Base-by-base conservation (phyloP, 2,113 vertebrate genomes). In the Spizaetus ornatus region DNA sequence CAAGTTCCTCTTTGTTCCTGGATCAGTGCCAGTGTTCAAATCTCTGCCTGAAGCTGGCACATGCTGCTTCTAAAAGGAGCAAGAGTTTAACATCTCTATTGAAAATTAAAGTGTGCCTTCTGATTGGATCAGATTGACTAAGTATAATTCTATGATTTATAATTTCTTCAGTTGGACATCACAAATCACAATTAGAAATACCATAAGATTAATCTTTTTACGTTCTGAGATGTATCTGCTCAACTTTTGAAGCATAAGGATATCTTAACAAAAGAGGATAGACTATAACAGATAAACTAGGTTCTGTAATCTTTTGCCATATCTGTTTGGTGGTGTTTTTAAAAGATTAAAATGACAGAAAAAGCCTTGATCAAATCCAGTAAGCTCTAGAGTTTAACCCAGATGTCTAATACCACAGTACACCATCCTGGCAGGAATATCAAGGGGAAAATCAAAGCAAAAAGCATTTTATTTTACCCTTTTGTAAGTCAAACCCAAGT, bases 281-380 rank as follows among this genome's bases (percentile, higher is more conserved):
- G 53, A 81, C 79, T 53, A 82, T 52, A 96, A 83, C 63, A 95
- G 94, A 96, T 94, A 96, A 96, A 96, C 65, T 58, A 29, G 7
- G 53, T 56, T 94, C 38, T 38, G 6, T 98, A 89, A 95, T 97
- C 95, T 97, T 96, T 96, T 87, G 76, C 89, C 31, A 18, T 93
- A 94, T 97, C 92, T 97, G 72, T 94, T 97, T 92, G 59, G 85
- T 70, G 79, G 72, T 93, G 72, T 97, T 98, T 97, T 98, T 96
- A 95, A 96, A 93, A 96, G 82, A 96, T 91, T 93, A 95, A 97
- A 97, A 97, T 96, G 82, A 97, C 95, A 96, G 66, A 88, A 96
- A 96, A 94, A 80, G 45, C 91, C 95, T 95, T 97, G 65, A 95
- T 96, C 94, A 97, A 97, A 96, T 97, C 48, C 90, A 92, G 47